Conservation (phyloP, 2,888 invertebrate genomes). For the Osmoderma eremita region DNA sequence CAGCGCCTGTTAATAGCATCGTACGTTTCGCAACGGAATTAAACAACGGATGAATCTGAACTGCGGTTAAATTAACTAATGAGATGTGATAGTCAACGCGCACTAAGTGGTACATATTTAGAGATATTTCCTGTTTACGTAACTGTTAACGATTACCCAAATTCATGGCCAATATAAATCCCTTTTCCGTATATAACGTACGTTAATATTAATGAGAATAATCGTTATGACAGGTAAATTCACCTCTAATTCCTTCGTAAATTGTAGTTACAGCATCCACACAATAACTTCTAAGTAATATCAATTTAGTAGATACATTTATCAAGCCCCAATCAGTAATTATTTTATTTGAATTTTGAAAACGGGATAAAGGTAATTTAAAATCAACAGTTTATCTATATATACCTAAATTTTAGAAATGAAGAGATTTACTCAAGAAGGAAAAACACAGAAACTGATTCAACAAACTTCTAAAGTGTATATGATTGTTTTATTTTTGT, state of each 20-base stretch:
- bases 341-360: conserved; percentile 1
- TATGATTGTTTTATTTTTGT: not conserved
- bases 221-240: conserved; percentile 16
- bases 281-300: conserved; percentile 16
- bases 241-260: not conserved
- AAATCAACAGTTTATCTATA: too few relatives aligned
- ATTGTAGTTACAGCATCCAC: conserved; percentile 10
- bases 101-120: conserved; percentile 18
- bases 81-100: conserved; percentile 7
- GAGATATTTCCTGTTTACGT: not conserved
- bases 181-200: not conserved
- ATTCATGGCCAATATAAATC: conserved; percentile 13
- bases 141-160: not conserved
- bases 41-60: conserved; percentile 4
- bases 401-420: too few relatives aligned
- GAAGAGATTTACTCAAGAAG: too few relatives aligned
- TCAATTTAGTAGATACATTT: conserved; percentile 8
- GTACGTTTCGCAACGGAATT: too few relatives aligned
- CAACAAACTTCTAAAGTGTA: not conserved
- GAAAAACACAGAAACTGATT: not conserved
- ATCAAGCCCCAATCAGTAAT: not conserved
- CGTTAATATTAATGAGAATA: conserved; percentile 16
- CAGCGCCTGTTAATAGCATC: too few relatives aligned
- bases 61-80: conserved; percentile 17
- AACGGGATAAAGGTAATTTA: too few relatives aligned